Conservation (phyloP, 2,113 vertebrate genomes). For the Anser brachyrhynchus region DNA sequence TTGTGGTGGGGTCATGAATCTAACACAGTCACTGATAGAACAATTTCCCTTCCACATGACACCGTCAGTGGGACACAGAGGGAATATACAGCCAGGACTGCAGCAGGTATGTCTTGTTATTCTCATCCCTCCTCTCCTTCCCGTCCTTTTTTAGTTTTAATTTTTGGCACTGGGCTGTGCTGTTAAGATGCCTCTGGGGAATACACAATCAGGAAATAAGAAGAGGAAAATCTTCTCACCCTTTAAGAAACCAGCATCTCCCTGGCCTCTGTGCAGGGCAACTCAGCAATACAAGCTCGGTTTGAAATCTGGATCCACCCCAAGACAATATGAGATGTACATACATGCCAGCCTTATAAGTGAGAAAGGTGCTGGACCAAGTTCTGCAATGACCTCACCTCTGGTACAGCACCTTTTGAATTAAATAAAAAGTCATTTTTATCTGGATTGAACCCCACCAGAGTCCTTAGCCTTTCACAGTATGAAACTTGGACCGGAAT, state of each 20-base stretch:
- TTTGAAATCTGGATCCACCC: neutral
- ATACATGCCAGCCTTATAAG: neutral
- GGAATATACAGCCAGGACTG: conserved; percentile 65
- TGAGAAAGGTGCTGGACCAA: neutral
- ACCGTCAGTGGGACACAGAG: conserved; percentile 58
- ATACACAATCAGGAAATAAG: conserved; percentile 42
- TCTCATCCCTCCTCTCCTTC: neutral
- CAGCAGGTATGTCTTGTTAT: conserved; percentile 52
- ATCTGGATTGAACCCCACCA: neutral
- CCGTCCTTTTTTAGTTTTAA: conserved; percentile 41
- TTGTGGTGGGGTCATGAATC: conserved; percentile 88
- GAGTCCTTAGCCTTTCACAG: neutral
- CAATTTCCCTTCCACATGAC: conserved; percentile 81
- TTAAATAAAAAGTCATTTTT: neutral
- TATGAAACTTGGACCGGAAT: neutral
- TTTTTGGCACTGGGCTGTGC: neutral
- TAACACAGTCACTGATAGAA: conserved; percentile 84
- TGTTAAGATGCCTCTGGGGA: conserved; percentile 50
- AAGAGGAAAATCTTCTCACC: conserved; percentile 23
- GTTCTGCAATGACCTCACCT: neutral
- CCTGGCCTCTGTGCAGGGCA: conserved; percentile 43
- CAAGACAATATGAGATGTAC: accelerated
- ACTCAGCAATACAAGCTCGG: neutral
- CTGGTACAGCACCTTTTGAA: neutral
- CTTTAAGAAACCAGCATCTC: neutral